Percentiles rank a stretch among this genome's conserved stretches.
Evolutionary conservation across 2,888 invertebrate genomes (phyloP).

Genomic region (Tachystola acroxantha): DNA sequence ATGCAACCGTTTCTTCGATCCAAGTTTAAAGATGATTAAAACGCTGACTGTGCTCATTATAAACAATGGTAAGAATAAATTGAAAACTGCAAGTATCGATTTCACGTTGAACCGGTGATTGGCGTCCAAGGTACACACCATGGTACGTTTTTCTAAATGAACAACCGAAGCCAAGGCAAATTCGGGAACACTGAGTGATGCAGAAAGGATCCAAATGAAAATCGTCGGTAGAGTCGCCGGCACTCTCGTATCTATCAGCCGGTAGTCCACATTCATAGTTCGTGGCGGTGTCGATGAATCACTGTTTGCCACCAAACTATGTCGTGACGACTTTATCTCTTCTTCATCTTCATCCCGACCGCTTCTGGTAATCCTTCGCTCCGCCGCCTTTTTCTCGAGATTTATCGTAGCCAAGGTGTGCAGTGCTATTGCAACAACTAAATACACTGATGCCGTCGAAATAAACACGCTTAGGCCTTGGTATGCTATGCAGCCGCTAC

Average conservation of each 20-base stretch:
- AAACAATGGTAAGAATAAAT: constrained; percentile 52
- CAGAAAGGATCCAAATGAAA: constrained; percentile 77
- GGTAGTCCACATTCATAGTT: constrained; percentile 75
- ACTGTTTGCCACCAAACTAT: constrained; percentile 68
- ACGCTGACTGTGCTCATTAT: constrained; percentile 43
- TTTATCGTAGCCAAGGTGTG: constrained; percentile 77
- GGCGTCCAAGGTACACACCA: constrained; percentile 72
- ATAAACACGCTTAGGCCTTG: constrained; percentile 75
- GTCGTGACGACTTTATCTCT: constrained; percentile 65
- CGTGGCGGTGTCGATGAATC: constrained; percentile 68
- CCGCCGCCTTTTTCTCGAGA: constrained; percentile 57
- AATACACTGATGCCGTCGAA: constrained; percentile 75
- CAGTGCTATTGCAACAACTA: constrained; percentile 75
- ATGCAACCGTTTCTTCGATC: constrained; percentile 34
- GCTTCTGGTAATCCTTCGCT: constrained; percentile 46
- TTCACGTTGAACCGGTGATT: constrained; percentile 65
- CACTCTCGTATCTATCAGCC: constrained; percentile 54
- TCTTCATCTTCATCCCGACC: constrained; percentile 53
- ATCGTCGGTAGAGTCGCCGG: constrained; percentile 72
- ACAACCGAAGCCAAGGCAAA: constrained; percentile 73
- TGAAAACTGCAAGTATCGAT: constrained; percentile 56
- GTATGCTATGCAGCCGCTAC: constrained; percentile 69
- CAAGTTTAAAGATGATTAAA: constrained; percentile 49
- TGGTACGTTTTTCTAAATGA: constrained; percentile 43
- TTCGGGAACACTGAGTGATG: constrained; percentile 79